Evolutionary conservation across 2,888 invertebrate genomes (phyloP), one percentile per base, ranked within the genome.

Genomic region (Raillietiella orientalis): DNA sequence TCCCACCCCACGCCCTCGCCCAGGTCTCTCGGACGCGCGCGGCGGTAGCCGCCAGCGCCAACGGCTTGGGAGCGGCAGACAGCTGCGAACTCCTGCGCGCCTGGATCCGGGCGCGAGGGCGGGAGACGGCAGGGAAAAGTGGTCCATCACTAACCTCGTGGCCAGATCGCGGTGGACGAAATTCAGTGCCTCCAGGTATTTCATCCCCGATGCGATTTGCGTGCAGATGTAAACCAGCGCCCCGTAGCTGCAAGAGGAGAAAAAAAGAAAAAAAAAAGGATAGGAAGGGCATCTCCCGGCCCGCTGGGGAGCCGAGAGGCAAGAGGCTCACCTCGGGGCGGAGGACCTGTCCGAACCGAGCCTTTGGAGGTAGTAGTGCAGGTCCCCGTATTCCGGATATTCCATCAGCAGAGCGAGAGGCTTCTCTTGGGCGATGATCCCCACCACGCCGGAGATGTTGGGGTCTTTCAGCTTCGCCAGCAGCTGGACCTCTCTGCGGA

Each of bases 131-230:
- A n/a, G n/a, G n/a, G 10, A 25, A n/a, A 25, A 6, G 11, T n/a
- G 8, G 9, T 26, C 17, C n/a, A n/a, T n/a, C n/a, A 8, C n/a
- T 9, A 19, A 67, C 59, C 67, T 61, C 20, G 77, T 66, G 26
- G 77, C 74, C 37, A 79, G 50, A 49, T 82, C 77, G 24, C 79
- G 58, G 46, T 82, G 82, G 25, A 82, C 77, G 44, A 79, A 77
- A 49, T 74, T 71, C 34, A 75, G 55, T 24, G 70, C 62, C 50
- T 82, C 66, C 38, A 82, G 52, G 45, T 79, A 79, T 39, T 67
- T 62, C 74, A 79, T 75, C 9, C 79, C 79, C 3, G 71, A 66
- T 2, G 79, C 70, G 33, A 79, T 63, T 47, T 82, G 75, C 28
- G 64, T 59, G 23, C 70, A 69, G 48, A 75, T 61, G 47, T 66